phyloP scores from a whole-genome alignment of 2,888 invertebrate genomes.

The Lithophane leautieri region DNA sequence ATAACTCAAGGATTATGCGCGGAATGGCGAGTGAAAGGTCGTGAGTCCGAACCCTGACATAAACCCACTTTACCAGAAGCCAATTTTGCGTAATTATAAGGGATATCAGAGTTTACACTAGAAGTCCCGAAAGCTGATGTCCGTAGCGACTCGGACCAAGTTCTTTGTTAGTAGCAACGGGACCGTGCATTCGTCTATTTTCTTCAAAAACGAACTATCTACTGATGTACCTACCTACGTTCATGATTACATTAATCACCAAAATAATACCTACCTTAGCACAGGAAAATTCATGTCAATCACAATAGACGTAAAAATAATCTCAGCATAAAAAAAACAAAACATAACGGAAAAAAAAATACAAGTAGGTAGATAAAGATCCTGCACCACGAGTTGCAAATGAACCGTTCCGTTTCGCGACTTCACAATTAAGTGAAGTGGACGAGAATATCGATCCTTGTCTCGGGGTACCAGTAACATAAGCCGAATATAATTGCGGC shows the following conservation, averaged over 20 bases:
- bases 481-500: constrained; percentile 76
- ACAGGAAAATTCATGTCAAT: neutral
- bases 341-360: neutral
- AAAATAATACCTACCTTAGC: neutral
- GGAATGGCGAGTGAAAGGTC: neutral
- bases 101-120: neutral
- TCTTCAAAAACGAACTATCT: neutral
- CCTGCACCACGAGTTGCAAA: constrained; percentile 21
- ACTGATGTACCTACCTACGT: neutral
- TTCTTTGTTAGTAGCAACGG: neutral
- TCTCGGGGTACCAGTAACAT: constrained; percentile 56
- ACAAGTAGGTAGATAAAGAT: neutral
- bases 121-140: neutral
- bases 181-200: too few relatives aligned
- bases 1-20: neutral
- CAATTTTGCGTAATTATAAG: too few relatives aligned
- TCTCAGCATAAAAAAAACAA: neutral
- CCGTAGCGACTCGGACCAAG: neutral
- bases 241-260: neutral
- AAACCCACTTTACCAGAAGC: neutral
- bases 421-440: constrained; percentile 24
- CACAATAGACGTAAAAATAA: neutral
- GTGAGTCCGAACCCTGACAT: neutral
- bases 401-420: neutral
- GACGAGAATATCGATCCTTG: constrained; percentile 51